Evolutionary conservation across 2,888 invertebrate species (phyloP).

Genomic region (Phengaris arion): DNA sequence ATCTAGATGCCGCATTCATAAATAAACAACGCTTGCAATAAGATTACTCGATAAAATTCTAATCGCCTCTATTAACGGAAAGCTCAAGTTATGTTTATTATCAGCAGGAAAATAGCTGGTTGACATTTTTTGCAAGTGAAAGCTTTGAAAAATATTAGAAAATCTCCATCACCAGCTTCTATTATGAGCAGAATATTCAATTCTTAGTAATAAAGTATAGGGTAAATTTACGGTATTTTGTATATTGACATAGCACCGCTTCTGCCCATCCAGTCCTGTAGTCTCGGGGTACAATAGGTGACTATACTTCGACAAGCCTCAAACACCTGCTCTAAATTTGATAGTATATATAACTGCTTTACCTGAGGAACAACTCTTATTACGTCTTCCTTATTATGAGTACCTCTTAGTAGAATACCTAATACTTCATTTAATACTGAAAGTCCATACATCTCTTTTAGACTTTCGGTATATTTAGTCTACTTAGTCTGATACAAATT

Average conservation of each 20-base stretch:
- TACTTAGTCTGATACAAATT: background rate
- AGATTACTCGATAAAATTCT: background rate
- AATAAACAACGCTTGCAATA: conserved; percentile 1
- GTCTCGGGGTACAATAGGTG: too few species aligned
- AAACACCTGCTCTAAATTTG: too few species aligned
- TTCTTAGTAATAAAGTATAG: background rate
- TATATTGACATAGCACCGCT: too few species aligned
- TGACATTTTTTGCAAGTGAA: background rate
- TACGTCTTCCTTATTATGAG: too few species aligned
- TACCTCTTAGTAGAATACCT: too few species aligned
- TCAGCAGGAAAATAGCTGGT: background rate
- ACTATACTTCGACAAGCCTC: too few species aligned
- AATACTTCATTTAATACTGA: too few species aligned
- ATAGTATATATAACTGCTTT: too few species aligned
- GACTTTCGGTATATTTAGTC: background rate
- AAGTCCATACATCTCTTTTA: too few species aligned
- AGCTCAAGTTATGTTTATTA: background rate
- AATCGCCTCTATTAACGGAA: conserved; percentile 2
- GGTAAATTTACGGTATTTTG: background rate
- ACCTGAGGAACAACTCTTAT: too few species aligned
- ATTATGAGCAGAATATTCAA: background rate
- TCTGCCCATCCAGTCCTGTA: too few species aligned
- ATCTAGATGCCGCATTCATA: background rate
- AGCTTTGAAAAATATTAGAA: background rate
- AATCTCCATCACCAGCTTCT: background rate